phyloP scores from a whole-genome alignment of 2,888 invertebrate species.

The Oxytorus armatus region DNA sequence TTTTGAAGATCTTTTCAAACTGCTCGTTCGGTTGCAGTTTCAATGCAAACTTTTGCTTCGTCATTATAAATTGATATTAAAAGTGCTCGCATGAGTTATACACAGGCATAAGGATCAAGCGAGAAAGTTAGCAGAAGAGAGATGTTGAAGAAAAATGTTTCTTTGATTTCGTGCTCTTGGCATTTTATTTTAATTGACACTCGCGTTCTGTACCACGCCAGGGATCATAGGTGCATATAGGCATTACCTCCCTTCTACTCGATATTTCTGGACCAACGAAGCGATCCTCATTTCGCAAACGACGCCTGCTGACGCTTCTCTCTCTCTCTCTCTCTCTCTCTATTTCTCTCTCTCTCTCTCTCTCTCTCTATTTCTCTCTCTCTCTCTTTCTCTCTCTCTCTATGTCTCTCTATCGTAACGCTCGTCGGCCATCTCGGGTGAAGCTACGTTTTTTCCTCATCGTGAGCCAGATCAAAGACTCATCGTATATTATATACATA shows the following conservation, averaged over 20 bases:
- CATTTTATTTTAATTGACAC: too few relatives aligned
- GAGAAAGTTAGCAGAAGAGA: too few relatives aligned
- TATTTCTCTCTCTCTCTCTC: neutral
- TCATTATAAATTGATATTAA: too few relatives aligned
- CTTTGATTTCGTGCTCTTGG: too few relatives aligned
- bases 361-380: neutral
- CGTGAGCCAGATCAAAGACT: slow-evolving; percentile 21
- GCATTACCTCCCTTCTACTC: neutral
- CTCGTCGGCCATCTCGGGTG: slow-evolving; percentile 26
- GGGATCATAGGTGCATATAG: neutral
- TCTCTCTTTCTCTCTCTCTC: neutral
- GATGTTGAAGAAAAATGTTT: too few relatives aligned
- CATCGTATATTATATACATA: too few relatives aligned
- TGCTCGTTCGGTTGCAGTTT: too few relatives aligned
- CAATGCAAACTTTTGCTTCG: too few relatives aligned
- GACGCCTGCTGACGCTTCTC: neutral
- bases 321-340: neutral
- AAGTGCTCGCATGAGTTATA: too few relatives aligned
- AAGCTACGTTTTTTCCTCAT: slow-evolving; percentile 27
- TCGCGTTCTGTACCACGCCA: too few relatives aligned
- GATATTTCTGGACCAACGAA: slow-evolving; percentile 17
- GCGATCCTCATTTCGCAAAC: slow-evolving; percentile 17
- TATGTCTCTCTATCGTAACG: slow-evolving; percentile 17
- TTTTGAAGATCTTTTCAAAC: too few relatives aligned
- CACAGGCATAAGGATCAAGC: too few relatives aligned